A percentile compares a stretch with the other conserved stretches of the same genome.
phyloP scores from a whole-genome alignment of 1,140 invertebrate species.

The Olivierus martensii region DNA sequence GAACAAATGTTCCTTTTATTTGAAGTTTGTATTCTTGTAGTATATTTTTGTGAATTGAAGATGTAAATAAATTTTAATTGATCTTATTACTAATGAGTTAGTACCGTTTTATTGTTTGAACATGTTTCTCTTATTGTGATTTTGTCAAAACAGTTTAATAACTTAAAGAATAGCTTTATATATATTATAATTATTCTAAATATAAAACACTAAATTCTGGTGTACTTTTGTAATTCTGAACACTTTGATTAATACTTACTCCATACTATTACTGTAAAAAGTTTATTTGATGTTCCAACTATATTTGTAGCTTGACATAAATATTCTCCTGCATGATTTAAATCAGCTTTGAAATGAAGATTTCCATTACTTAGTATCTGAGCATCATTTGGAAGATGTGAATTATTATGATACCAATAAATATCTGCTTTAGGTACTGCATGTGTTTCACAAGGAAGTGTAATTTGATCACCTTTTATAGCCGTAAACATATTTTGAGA shows the following conservation, averaged over 20 bases:
- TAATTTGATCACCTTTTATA: slow-evolving; percentile 6
- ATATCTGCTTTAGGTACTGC: slow-evolving; percentile 8
- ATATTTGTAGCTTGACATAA: slow-evolving; percentile 28
- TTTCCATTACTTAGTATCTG: slow-evolving; percentile 10
- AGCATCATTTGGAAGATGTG: background rate
- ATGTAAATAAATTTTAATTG: too few species aligned
- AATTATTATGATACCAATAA: slow-evolving; percentile 1
- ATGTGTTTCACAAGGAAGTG: slow-evolving; percentile 4
- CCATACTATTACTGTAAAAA: slow-evolving; percentile 45
- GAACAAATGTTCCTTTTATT: too few species aligned
- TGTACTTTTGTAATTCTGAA: background rate
- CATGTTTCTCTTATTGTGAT: too few species aligned
- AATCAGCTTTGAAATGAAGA: background rate
- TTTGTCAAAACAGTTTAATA: too few species aligned
- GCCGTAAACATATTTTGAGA: background rate
- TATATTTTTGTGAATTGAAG: too few species aligned
- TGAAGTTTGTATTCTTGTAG: too few species aligned
- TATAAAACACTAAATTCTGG: too few species aligned
- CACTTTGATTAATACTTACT: slow-evolving; percentile 32
- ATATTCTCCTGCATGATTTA: slow-evolving; percentile 30
- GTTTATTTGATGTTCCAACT: slow-evolving; percentile 42
- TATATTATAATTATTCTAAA: too few species aligned
- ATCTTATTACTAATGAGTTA: too few species aligned
- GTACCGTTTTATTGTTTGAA: too few species aligned
- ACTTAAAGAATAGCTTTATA: too few species aligned